Evolutionary conservation across 2,888 invertebrate genomes (phyloP).

Genomic region (Stratiomys singularior): DNA sequence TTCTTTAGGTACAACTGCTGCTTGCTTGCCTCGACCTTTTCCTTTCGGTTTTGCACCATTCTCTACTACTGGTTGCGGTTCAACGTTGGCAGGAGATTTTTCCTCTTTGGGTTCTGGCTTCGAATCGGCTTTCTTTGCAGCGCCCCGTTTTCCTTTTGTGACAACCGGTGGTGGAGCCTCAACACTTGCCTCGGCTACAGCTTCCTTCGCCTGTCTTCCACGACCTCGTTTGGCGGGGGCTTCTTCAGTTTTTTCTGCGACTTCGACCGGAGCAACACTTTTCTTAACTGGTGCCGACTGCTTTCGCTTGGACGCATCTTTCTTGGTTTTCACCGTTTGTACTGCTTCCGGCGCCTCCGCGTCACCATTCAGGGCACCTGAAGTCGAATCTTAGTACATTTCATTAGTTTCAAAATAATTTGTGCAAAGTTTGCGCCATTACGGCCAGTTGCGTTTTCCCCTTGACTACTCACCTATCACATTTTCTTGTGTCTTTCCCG

Average conservation of each 20-base stretch:
- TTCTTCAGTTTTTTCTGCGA: not conserved
- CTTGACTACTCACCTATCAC: constrained; percentile 17
- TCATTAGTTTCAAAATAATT: not conserved
- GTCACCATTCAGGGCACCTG: constrained; percentile 10
- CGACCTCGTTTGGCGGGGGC: constrained; percentile 10
- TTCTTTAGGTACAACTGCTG: not conserved
- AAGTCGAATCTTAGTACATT: constrained; percentile 17
- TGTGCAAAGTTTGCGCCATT: not conserved
- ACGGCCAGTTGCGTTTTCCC: not conserved
- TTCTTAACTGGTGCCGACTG: not conserved
- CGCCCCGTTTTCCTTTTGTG: constrained; percentile 14
- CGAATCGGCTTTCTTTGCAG: not conserved
- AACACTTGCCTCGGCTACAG: not conserved
- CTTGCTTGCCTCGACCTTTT: constrained; percentile 12
- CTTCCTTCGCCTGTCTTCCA: not conserved
- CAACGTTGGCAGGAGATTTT: not conserved
- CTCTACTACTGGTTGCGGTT: not conserved
- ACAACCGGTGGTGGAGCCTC: not conserved
- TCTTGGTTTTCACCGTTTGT: not conserved
- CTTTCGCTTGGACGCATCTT: not conserved
- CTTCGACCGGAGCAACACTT: not conserved
- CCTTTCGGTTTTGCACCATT: constrained; percentile 1
- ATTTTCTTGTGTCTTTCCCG: constrained; percentile 27
- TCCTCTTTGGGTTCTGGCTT: not conserved
- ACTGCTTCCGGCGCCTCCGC: not conserved